phyloP scores from a whole-genome alignment of 2,113 vertebrate genomes.

The Aldabrachelys gigantea region DNA sequence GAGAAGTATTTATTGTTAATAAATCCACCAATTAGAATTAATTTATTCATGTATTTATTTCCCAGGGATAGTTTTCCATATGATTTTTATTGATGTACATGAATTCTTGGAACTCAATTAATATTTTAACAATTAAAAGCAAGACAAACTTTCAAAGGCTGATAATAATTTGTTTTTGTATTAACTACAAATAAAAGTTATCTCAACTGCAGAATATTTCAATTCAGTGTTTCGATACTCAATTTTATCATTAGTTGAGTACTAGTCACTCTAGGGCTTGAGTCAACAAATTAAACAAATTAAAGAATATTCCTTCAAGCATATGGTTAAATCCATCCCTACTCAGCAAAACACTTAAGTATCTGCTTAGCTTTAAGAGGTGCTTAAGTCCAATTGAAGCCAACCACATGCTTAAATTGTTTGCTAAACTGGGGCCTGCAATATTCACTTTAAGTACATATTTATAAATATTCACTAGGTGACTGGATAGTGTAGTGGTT shows the following conservation, averaged over 20 bases:
- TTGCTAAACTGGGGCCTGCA: background rate
- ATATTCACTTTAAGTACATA: background rate
- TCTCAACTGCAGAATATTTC: background rate
- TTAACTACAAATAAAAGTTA: background rate
- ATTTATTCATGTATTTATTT: background rate
- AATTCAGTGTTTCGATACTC: background rate
- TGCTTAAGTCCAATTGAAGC: background rate
- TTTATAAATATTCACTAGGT: too few species aligned
- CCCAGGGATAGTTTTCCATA: background rate
- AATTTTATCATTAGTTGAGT: background rate
- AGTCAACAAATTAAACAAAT: background rate
- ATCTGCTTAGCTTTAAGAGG: too few species aligned
- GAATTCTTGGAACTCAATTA: background rate
- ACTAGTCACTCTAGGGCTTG: background rate
- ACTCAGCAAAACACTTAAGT: background rate
- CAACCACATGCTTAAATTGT: background rate
- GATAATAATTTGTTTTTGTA: background rate
- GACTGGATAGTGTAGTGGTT: too few species aligned
- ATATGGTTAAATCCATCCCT: background rate
- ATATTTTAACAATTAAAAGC: background rate
- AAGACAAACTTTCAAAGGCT: background rate
- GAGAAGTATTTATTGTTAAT: background rate
- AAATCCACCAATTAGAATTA: background rate
- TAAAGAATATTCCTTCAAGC: background rate
- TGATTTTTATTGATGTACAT: background rate